Evolutionary conservation across 2,888 invertebrate species (phyloP).

Genomic region (Polydesmus complanatus): DNA sequence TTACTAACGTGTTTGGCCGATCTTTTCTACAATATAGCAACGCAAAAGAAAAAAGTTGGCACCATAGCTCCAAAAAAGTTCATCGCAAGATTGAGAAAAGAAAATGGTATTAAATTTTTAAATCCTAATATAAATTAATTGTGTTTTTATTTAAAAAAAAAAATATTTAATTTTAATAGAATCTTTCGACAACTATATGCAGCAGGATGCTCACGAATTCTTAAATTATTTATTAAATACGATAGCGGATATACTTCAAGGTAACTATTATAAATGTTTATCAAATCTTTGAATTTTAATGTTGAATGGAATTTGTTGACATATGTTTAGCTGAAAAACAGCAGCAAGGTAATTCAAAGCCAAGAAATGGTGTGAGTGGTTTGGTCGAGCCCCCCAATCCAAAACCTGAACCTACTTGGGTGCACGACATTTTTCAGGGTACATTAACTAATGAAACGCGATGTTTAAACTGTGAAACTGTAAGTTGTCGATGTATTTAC

Average conservation of each 20-base stretch:
- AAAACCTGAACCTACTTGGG: constrained; percentile 87
- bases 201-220: constrained; percentile 99
- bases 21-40: constrained; percentile 96
- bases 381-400: constrained; percentile 20
- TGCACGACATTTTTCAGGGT: constrained; percentile 99
- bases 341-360: constrained; percentile 15
- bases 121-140: too few species aligned
- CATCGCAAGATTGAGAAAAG: constrained; percentile 91
- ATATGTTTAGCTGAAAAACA: constrained; percentile 28
- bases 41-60: constrained; percentile 98
- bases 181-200: constrained; percentile 99
- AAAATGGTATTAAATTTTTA: constrained; percentile 66
- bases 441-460: constrained; percentile 97
- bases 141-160: constrained; percentile 22
- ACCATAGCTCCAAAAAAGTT: constrained; percentile 99
- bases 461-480: constrained; percentile 98
- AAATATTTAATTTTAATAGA: constrained; percentile 42
- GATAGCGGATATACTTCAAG: constrained; percentile 92
- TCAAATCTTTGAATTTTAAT: too few species aligned
- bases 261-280: constrained; percentile 33
- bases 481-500: constrained; percentile 36
- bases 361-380: constrained; percentile 14
- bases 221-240: constrained; percentile 97
- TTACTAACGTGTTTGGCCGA: constrained; percentile 94
- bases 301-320: too few species aligned